Evolutionary conservation across 2,888 invertebrate genomes (phyloP), one percentile per base, ranked within the genome.

Genomic region (Leucophenga maculata): DNA sequence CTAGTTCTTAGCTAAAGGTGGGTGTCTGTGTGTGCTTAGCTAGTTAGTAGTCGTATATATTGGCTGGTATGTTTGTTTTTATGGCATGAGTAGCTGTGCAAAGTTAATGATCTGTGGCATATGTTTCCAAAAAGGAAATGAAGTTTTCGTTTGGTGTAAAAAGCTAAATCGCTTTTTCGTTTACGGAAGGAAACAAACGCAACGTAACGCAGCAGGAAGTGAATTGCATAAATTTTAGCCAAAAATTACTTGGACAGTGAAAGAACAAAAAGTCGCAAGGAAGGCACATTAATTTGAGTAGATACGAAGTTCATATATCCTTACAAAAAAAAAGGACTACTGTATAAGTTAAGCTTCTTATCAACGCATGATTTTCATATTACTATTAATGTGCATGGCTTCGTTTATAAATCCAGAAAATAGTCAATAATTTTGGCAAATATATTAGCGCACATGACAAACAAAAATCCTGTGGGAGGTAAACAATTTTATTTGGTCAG

Each of bases 91-190:
- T 68, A 60, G 55, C 55, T 32, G n/a, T 13, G 22, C 68, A 65
- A 68, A 77, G 75, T 78, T 80, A 80, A 80, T 83, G 83, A 83
- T 80, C 83, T 80, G 80, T 79, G 77, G 76, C 82, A 83, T 81
- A 79, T 80, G 80, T 75, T 83, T 16, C 52, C 48, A 50, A 57
- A 68, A 26, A 83, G 80, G 80, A 80, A 80, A 80, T 80, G 83
- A 80, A 79, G 82, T 80, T 80, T 76, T 75, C 70, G 75, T 76
- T 82, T 39, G 62, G 39, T 64, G 78, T 81, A 75, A 78, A 39
- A 39, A 83, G 83, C 83, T 83, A 80, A 80, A 80, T 80, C 78
- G 82, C 74, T 83, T 80, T 82, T 79, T 76, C 78, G 83, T 66
- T 68, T 72, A 55, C 68, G 74, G 68, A 64, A 64, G 62, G 44